Evolutionary conservation across 2,888 invertebrate genomes (phyloP), one percentile per base, ranked within the genome.

Genomic region (Leptinotarsa haldemani): DNA sequence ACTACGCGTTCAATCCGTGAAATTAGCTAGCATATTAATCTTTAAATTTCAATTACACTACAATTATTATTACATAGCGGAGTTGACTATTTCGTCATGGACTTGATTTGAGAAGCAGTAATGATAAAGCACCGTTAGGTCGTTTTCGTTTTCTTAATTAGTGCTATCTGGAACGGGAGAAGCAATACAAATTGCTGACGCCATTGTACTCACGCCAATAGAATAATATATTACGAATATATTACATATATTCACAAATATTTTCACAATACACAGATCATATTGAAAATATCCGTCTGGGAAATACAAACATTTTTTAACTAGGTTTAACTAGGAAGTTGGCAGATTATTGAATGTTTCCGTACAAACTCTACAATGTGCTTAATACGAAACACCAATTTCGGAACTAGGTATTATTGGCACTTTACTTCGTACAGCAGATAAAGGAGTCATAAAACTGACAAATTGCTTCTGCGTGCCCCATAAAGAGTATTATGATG

Each of bases 401-500:
- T 22, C 22, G 3, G 22, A 22, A 22, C 22, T 22, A 22, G 22
- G 22, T 22, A 22, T n/a, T n/a, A n/a, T n/a, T n/a, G n/a, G n/a
- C n/a, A n/a, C n/a, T n/a, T n/a, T n/a, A n/a, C n/a, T n/a, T n/a
- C n/a, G 97, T 69, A 93, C 93, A 52, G 92, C 93, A 58, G 97
- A 97, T 83, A 97, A 97, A 88, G 97, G 97, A 73, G 92, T 95
- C 73, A 96, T 98, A 69, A 98, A 99, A 90, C 96, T 99, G 61
- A 98, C 98, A 16, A 99, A 99, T 86, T 99, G 98, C 87, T 99
- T 99, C 89, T 97, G 98, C 85, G 99, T 99, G 66, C 99, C 99
- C 0, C 99, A 99, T 88, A 98, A 98, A 88, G 99, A 99, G 88
- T 95, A 96, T 82, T 96, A 96, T 80, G 98, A 98, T 88, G 93